Percentiles rank a stretch among this genome's conserved stretches.
Conservation (phyloP, 2,113 vertebrate genomes). For the Tragelaphus scriptus region DNA sequence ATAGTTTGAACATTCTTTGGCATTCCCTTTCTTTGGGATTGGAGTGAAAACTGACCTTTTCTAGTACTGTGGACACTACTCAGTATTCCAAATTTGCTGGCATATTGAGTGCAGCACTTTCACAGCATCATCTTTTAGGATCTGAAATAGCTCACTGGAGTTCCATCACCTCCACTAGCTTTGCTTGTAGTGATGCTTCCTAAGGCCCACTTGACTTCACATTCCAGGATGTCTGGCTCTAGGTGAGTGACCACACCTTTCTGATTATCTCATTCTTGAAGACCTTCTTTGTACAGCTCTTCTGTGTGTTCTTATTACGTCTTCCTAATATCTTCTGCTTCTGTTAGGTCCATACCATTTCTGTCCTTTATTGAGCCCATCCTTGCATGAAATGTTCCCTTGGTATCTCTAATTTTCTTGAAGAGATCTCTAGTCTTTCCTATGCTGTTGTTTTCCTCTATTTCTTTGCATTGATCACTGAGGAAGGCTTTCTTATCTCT, state of each 20-base stretch:
- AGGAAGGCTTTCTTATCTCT: neutral
- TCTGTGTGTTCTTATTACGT: neutral
- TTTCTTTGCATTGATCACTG: neutral
- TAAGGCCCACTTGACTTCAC: neutral
- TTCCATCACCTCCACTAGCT: neutral
- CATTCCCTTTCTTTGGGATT: neutral
- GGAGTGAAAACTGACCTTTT: neutral
- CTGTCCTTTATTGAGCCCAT: neutral
- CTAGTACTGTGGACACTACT: neutral
- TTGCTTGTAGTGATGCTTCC: neutral
- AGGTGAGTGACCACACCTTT: rapidly evolving
- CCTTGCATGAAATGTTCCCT: neutral
- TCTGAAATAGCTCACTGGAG: neutral
- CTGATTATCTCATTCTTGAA: neutral
- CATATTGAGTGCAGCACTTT: neutral
- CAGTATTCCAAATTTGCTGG: neutral
- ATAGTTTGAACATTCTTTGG: neutral
- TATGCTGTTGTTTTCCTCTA: neutral
- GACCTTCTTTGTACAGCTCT: neutral
- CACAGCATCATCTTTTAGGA: neutral
- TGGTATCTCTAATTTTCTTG: neutral
- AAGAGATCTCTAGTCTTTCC: neutral
- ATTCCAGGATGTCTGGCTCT: neutral
- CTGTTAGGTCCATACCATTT: neutral
- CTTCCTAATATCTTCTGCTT: neutral